Conservation (phyloP, 2,113 vertebrate species). For the Egretta garzetta region DNA sequence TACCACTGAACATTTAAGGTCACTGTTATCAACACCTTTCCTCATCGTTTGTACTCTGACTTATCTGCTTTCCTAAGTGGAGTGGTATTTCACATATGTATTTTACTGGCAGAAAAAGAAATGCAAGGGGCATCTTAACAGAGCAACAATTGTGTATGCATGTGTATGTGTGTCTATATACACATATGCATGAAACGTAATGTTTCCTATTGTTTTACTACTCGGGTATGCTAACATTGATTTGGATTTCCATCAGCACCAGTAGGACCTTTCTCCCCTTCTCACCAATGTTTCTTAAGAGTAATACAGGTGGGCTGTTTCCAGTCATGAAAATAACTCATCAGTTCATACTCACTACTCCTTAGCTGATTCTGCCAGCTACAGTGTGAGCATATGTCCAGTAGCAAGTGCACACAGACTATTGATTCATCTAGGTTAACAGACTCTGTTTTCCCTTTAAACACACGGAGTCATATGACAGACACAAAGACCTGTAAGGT, state of each 20-base stretch:
- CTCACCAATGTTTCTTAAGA: background rate
- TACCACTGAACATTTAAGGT: background rate
- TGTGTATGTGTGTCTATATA: rapidly evolving
- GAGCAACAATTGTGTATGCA: background rate
- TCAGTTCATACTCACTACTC: background rate
- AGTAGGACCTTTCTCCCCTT: background rate
- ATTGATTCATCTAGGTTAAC: background rate
- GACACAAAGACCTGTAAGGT: background rate
- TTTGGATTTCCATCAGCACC: background rate
- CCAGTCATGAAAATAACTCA: background rate
- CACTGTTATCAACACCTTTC: background rate
- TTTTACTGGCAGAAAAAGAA: background rate
- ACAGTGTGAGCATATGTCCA: rapidly evolving
- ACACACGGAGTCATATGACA: background rate
- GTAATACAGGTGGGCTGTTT: background rate
- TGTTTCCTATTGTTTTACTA: background rate
- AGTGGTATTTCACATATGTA: background rate
- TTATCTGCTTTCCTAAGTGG: background rate
- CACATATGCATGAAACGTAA: background rate
- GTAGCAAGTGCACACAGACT: background rate
- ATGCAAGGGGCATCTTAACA: background rate
- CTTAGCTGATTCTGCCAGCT: background rate
- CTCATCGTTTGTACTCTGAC: background rate
- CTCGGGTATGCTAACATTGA: background rate
- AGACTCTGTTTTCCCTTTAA: background rate